Evolutionary conservation across 64 coral and sea anemone genomes (phyloP), one percentile per base, ranked within the genome.

Genomic region (Montipora sp.): DNA sequence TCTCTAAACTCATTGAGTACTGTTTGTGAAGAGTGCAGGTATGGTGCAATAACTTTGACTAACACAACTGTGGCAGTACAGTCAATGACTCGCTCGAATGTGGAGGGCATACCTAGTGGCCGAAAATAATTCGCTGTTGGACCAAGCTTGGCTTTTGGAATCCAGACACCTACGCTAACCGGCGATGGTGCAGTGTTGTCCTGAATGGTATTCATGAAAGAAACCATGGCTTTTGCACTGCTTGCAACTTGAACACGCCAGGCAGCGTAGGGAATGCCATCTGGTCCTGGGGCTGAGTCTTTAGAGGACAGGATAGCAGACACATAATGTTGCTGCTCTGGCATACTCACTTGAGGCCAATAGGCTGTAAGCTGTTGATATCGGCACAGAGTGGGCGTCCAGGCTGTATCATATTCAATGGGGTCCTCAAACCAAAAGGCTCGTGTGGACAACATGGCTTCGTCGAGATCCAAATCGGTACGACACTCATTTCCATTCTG

Each of bases 381-480:
- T 0, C 48, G 14, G 5, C 6, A 6, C 5, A 79, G 48, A 0
- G 48, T 45, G 36, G 18, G 77, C 5, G 23, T 48, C 77, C 77
- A 79, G 1, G 23, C 19, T 79, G 27, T 3, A 22, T 47, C 11
- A 45, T 0, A 0, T 15, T 20, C 77, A 47, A 47, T 14, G 15
- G 77, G 77, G 27, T 79, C 48, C 7, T 4, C 77, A 79, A 79
- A 79, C 77, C 77, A 79, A 48, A 79, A 79, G 1, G 23, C 3
- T 48, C 77, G 3, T 14, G 77, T 79, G 18, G 23, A n/a, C 3
- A 79, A 48, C 77, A 79, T 79, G 77, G 77, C 77, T 45, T 79
- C 77, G 47, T 79, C 77, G 0, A 79, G 18, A 27, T 47, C 48
- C 77, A 43, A 3, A 3, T 14, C 27, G 18, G 77, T 79, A 0